Evolutionary conservation across 2,888 invertebrate species (phyloP), one percentile per base, ranked within the genome.

Genomic region (Agrochola circellaris): DNA sequence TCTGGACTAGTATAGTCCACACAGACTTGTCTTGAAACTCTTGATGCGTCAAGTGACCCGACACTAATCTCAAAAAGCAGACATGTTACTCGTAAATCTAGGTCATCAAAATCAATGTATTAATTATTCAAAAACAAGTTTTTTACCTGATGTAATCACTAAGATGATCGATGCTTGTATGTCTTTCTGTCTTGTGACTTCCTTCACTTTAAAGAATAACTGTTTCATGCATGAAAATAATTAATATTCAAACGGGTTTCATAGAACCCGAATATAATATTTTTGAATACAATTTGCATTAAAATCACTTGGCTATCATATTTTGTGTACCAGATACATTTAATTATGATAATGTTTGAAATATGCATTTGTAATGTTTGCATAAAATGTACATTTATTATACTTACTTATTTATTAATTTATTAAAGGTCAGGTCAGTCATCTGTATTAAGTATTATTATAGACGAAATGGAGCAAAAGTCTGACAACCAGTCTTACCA

Each of bases 201-300:
- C 51, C 61, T 58, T 34, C 30, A 73, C 8, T 26, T 51, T 11
- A 34, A 72, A 54, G 1, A 61, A 71, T 82, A 77, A 79, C 71
- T 73, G 75, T 9, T 69, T 1, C n/a, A 69, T 51, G 48, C 67
- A 66, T 54, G 23, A 62, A 61, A 38, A 67, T 74, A 64, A 66
- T 71, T 76, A 34, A 2, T 61, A 48, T 34, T 20, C 34, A 62
- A 79, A 79, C 77, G 38, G 66, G 82, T 84, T 79, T 67, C 17
- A 9, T 56, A 45, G n/a, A 42, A 71, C 20, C 26, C 17, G 17
- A 71, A 78, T 61, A 45, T 56, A 17, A 45, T 26, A 64, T 45
- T 51, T 60, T 20, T 51, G 30, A 72, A 58, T 69, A 38, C 0
- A 48, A 79, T 77, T 81, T 79, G 75, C 77, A 84, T 82, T 69